Evolutionary conservation across 2,797 vertebrate species (phyloP).

Genomic region (Sebastes jordani): DNA sequence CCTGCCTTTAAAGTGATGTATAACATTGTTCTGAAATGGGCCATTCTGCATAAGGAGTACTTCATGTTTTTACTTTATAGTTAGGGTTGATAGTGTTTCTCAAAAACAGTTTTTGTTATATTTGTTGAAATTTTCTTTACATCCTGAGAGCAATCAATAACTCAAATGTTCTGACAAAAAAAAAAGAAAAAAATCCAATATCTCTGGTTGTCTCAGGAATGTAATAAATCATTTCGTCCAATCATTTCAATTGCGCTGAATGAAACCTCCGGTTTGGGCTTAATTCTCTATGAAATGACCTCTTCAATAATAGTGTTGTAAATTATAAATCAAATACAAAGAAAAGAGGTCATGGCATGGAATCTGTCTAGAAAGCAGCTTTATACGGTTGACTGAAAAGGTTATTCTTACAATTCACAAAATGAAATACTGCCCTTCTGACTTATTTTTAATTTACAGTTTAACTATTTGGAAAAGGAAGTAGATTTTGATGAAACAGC

Average conservation of each 20-base stretch:
- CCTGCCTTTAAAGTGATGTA: too few species aligned
- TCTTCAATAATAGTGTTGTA: background rate
- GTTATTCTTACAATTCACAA: background rate
- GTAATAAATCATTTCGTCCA: background rate
- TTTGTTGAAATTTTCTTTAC: too few species aligned
- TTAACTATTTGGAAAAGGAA: background rate
- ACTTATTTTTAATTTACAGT: background rate
- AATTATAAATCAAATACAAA: background rate
- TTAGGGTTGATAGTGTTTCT: too few species aligned
- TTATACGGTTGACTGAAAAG: background rate
- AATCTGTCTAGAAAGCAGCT: background rate
- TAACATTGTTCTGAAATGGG: too few species aligned
- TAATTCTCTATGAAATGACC: background rate
- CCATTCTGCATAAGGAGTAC: too few species aligned
- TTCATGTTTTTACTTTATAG: too few species aligned
- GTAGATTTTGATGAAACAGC: background rate
- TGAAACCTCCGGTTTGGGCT: background rate
- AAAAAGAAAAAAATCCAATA: too few species aligned
- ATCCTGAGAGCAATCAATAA: too few species aligned
- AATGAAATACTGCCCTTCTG: background rate
- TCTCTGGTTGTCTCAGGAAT: too few species aligned
- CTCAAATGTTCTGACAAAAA: too few species aligned
- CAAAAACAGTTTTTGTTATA: too few species aligned
- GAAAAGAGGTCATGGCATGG: background rate
- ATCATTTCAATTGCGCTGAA: background rate